These are phyloP conservation scores for Drosophila quasianomalipes DNA, from an alignment of 2,888 invertebrate species.

Conservation along the genomic window DNA sequence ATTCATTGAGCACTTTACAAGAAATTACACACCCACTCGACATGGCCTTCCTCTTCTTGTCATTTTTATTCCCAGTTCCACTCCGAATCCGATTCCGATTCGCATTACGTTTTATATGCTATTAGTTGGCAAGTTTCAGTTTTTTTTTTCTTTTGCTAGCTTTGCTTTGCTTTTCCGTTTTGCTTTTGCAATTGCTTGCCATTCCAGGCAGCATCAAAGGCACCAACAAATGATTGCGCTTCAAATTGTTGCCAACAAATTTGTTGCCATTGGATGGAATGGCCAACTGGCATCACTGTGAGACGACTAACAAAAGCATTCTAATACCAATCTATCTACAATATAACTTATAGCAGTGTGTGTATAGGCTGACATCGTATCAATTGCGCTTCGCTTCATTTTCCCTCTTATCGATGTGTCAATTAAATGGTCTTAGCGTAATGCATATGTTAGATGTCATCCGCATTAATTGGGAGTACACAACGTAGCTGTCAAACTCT, in stretches of 20 bases:
- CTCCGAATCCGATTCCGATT: slow-evolving; percentile 32
- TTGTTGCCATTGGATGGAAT: slow-evolving; percentile 59
- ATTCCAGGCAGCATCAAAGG: slow-evolving; percentile 58
- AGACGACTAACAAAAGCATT: slow-evolving; percentile 43
- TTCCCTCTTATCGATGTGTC: slow-evolving; percentile 66
- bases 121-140: slow-evolving; percentile 45
- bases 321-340: slow-evolving; percentile 11
- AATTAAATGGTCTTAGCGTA: slow-evolving; percentile 72
- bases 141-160: slow-evolving; percentile 11
- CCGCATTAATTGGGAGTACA: slow-evolving; percentile 51
- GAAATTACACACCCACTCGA: slow-evolving; percentile 74
- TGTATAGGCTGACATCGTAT: slow-evolving; percentile 31
- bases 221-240: slow-evolving; percentile 66
- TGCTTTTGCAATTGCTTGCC: slow-evolving; percentile 31
- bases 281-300: slow-evolving; percentile 31
- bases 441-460: slow-evolving; percentile 57
- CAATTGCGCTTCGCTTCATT: slow-evolving; percentile 33
- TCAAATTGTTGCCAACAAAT: slow-evolving; percentile 77
- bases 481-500: slow-evolving; percentile 47
- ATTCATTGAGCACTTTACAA: slow-evolving; percentile 82
- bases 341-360: background rate
- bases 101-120: slow-evolving; percentile 60
- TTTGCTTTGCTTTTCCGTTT: slow-evolving; percentile 18
- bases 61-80: slow-evolving; percentile 36
- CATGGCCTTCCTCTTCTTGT: slow-evolving; percentile 11